These are phyloP conservation scores for Enteromius fasciolatus DNA, from an alignment of 2,797 vertebrate species.

Conservation along the genomic window DNA sequence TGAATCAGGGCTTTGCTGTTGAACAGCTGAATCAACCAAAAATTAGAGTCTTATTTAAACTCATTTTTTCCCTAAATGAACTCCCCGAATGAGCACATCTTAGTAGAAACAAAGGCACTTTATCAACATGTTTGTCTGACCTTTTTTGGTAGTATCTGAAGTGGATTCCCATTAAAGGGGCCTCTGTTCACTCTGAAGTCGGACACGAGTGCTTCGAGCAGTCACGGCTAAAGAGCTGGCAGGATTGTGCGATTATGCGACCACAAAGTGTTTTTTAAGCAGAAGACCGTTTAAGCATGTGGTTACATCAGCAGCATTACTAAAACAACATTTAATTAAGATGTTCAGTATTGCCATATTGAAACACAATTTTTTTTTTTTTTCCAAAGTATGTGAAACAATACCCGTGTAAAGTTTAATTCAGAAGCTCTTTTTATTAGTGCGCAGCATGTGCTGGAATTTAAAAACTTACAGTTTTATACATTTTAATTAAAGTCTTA, in stretches of 20 bases:
- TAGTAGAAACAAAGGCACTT: conserved; percentile 18
- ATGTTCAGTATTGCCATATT: conserved; percentile 14
- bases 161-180: not conserved
- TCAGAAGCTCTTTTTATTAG: not conserved
- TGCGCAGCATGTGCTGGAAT: not conserved
- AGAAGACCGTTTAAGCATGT: not conserved
- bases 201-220: not conserved
- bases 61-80: not conserved
- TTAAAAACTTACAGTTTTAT: not conserved
- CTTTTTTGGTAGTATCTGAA: conserved; percentile 24
- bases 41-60: not conserved
- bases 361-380: not conserved
- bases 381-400: not conserved
- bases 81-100: not conserved
- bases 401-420: not conserved
- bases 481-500: conserved; percentile 29
- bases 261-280: not conserved
- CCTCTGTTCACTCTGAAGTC: conserved; percentile 10
- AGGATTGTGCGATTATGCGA: conserved; percentile 1
- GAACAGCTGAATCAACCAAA: not conserved
- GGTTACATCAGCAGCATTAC: not conserved
- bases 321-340: not conserved
- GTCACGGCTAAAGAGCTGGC: not conserved
- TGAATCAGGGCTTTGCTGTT: conserved; percentile 6
- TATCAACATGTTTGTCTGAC: conserved; percentile 20